These are phyloP conservation scores for Conomelus anceps DNA, from an alignment of 2,888 invertebrate species.

Conservation along the genomic window DNA sequence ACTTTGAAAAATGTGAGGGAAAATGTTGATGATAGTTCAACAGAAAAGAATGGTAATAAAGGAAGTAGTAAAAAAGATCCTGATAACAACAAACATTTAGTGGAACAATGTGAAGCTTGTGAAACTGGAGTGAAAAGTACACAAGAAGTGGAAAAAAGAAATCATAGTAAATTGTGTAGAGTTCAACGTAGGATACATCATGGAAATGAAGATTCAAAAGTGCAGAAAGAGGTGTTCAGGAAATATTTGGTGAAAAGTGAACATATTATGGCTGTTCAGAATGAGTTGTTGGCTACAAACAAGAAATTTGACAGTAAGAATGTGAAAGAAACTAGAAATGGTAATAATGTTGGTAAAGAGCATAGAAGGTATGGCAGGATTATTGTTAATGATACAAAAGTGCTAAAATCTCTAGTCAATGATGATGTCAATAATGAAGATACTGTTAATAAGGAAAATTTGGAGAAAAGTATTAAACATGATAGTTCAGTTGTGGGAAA, in stretches of 20 bases:
- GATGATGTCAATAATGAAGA: too few species aligned
- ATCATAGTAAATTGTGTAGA: neutral
- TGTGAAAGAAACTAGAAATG: neutral
- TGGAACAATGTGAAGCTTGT: neutral
- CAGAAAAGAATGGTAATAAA: neutral
- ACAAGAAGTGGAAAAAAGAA: neutral
- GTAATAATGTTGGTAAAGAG: neutral
- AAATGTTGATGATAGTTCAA: neutral
- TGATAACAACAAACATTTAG: too few species aligned
- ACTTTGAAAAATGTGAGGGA: neutral
- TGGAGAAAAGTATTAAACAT: neutral
- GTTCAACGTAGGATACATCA: neutral
- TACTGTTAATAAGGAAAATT: neutral
- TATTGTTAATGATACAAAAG: neutral
- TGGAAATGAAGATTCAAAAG: neutral
- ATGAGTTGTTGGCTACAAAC: neutral
- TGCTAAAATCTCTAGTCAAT: neutral
- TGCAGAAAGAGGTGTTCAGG: neutral
- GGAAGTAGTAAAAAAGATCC: too few species aligned
- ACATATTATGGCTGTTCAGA: neutral
- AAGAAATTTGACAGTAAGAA: neutral
- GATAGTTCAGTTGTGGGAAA: too few species aligned
- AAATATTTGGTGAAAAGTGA: neutral
- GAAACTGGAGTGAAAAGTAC: too few species aligned
- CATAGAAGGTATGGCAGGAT: neutral